phyloP scores from a whole-genome alignment of 1,140 invertebrate genomes.

The Dinothrombium tinctorium region DNA sequence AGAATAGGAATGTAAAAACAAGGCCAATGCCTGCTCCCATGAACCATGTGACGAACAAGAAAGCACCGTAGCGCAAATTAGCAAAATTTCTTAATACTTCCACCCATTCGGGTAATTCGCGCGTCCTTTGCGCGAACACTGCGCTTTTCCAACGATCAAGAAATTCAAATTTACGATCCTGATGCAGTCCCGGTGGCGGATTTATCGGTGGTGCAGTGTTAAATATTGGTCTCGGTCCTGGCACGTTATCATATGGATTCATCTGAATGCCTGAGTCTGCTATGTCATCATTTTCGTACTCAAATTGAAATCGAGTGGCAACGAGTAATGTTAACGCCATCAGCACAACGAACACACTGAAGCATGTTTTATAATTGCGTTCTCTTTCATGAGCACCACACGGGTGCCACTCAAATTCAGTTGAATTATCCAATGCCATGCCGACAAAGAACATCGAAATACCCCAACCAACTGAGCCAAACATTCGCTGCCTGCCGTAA shows the following conservation, averaged over 20 bases:
- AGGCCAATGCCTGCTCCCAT: constrained; percentile 99
- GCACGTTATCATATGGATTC: constrained; percentile 3
- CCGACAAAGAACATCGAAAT: constrained; percentile 96
- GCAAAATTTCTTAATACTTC: constrained; percentile 69
- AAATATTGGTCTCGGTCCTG: constrained; percentile 11
- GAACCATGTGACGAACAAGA: constrained; percentile 89
- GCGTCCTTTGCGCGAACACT: constrained; percentile 75
- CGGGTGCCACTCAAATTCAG: constrained; percentile 63
- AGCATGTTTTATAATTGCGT: constrained; percentile 96
- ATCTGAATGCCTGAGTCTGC: constrained; percentile 6
- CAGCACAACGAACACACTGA: constrained; percentile 84
- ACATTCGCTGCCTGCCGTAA: constrained; percentile 93
- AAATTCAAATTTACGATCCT: constrained; percentile 11
- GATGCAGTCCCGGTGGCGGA: constrained; percentile 6
- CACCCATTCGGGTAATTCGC: constrained; percentile 73
- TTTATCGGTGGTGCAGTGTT: constrained; percentile 12
- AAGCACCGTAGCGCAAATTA: constrained; percentile 68
- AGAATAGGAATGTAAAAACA: constrained; percentile 97
- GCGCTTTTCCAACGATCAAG: constrained; percentile 23
- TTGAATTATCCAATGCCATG: constrained; percentile 78
- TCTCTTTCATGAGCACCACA: constrained; percentile 66
- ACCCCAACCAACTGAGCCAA: constrained; percentile 91
- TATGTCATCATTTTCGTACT: constrained; percentile 16
- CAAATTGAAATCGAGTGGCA: constrained; percentile 49
- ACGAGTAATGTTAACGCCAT: constrained; percentile 84